phyloP scores from a whole-genome alignment of 2,113 vertebrate species.

The Benitochromis conjunctus region DNA sequence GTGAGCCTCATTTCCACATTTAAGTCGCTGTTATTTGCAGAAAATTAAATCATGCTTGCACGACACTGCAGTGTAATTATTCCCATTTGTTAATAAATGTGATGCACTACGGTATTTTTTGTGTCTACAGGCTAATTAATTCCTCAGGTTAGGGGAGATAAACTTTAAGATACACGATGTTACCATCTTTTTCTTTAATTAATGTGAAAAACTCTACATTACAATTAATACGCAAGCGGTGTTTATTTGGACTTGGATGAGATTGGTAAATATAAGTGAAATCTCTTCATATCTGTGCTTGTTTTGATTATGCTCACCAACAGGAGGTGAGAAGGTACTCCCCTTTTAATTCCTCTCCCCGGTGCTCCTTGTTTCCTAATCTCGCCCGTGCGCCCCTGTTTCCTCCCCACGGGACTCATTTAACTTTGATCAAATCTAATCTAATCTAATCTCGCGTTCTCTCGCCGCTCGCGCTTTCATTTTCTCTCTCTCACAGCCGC shows the following conservation, averaged over 20 bases:
- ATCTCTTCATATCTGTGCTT: background rate
- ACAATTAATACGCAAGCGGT: background rate
- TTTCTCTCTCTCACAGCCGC: background rate
- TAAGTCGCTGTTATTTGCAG: background rate
- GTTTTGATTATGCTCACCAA: background rate
- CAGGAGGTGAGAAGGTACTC: background rate
- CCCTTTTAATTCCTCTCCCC: background rate
- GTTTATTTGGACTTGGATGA: background rate
- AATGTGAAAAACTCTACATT: background rate
- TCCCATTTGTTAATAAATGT: background rate
- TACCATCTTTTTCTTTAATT: background rate
- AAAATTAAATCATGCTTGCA: background rate
- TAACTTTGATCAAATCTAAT: slow-evolving; percentile 36
- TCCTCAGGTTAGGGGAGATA: background rate
- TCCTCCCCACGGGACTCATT: background rate
- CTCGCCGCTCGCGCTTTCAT: slow-evolving; percentile 2
- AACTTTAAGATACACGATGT: background rate
- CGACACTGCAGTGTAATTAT: background rate
- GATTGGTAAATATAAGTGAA: background rate
- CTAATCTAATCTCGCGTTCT: slow-evolving; percentile 10
- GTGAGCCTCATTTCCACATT: background rate
- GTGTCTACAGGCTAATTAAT: background rate
- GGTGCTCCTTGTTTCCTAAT: background rate
- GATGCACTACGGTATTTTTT: background rate
- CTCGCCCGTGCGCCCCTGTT: background rate